Evolutionary conservation across 2,797 vertebrate species (phyloP), one percentile per base, ranked within the genome.

Genomic region (Tadarida brasiliensis): DNA sequence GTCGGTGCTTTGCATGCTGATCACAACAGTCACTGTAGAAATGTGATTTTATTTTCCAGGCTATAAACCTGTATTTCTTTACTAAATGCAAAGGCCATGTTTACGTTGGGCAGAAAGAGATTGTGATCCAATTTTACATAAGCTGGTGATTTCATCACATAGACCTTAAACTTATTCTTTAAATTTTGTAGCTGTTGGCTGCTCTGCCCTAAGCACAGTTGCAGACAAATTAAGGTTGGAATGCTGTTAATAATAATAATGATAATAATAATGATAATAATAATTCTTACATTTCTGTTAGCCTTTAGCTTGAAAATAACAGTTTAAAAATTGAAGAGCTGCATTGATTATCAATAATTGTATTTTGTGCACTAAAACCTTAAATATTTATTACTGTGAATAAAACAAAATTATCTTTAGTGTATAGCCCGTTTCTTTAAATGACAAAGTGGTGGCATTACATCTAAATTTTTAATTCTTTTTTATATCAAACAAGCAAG

Each of bases 311-410:
- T 94, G 83, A 96, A 93, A 96, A 91, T 54, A 82, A 22, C 49
- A 86, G 16, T 87, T 84, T 68, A 28, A 89, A 90, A 95, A 44
- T 39, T 65, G 49, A 91, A 96, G 35, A 71, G n/a, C 91, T 96
- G 80, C 70, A 76, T 67, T 92, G 81, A 82, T 94, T 87, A 71
- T 74, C 57, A 70, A 24, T 44, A 82, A 88, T 85, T 91, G 67
- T 86, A n/a, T 70, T 51, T 91, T 93, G 78, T 93, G 56, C 78
- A 94, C n/a, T 91, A 59, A 94, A 84, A 91, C 44, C 82, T 68
- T 90, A 88, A 76, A 70, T 90, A 86, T 93, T 95, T 96, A 94
- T 94, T 92, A 74, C 92, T 92, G 71, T 94, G 87, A 92, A 90
- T 94, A 70, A 93, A 93, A 94, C 7, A 15, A 93, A 87, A 44